A percentile compares a stretch with the other conserved stretches of the same genome.
These are phyloP conservation scores for Amyelois transitella DNA, from an alignment of 1,140 invertebrate genomes.

Conservation along the genomic window DNA sequence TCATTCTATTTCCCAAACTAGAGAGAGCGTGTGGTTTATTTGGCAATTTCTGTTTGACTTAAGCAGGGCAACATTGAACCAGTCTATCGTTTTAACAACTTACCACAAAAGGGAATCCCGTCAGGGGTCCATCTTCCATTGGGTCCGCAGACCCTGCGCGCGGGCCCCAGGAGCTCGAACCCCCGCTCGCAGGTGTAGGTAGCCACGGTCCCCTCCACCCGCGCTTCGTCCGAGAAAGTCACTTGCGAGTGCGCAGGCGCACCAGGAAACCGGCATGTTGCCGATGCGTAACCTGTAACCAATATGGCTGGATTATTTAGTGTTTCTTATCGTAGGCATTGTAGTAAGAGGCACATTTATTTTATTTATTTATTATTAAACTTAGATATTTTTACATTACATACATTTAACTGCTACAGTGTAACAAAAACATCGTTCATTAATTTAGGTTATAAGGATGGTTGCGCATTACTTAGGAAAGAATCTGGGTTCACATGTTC, in stretches of 20 bases:
- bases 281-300: slow-evolving; percentile 30
- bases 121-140: slow-evolving; percentile 91
- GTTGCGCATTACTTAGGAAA: too few relatives aligned
- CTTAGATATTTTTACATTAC: too few relatives aligned
- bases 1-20: too few relatives aligned
- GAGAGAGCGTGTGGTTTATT: too few relatives aligned
- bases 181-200: slow-evolving; percentile 92
- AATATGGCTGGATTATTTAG: neutral
- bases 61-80: too few relatives aligned
- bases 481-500: too few relatives aligned
- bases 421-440: too few relatives aligned
- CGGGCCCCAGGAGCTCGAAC: slow-evolving; percentile 92
- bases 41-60: too few relatives aligned
- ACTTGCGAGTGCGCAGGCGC: slow-evolving; percentile 91
- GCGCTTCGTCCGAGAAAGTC: slow-evolving; percentile 82
- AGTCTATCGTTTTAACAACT: slow-evolving; percentile 64
- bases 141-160: slow-evolving; percentile 82
- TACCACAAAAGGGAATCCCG: slow-evolving; percentile 95
- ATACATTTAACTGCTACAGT: too few relatives aligned
- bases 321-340: neutral
- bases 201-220: slow-evolving; percentile 82
- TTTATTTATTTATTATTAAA: too few relatives aligned
- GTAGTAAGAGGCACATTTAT: too few relatives aligned
- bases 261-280: slow-evolving; percentile 90
- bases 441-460: too few relatives aligned